Evolutionary conservation across 2,113 vertebrate genomes (phyloP).

Genomic region (Sander vitreus): DNA sequence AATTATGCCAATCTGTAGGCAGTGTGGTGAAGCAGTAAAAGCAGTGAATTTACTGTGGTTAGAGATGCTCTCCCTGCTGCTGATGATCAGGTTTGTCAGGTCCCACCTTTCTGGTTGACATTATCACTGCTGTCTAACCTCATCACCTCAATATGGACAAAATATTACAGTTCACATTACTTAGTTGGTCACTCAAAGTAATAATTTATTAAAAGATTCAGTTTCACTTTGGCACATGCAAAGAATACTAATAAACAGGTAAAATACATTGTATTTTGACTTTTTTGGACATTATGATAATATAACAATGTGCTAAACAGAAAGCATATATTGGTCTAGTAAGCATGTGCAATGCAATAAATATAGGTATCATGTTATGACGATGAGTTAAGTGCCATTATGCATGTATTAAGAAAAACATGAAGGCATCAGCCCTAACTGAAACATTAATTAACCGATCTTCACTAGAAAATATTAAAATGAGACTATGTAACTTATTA

Average conservation of each 20-base stretch:
- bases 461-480: neutral
- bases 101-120: conserved; percentile 4
- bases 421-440: neutral
- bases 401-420: neutral
- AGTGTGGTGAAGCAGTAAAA: neutral
- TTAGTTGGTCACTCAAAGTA: neutral
- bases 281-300: neutral
- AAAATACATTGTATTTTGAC: neutral
- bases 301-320: neutral
- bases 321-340: neutral
- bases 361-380: neutral
- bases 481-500: neutral
- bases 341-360: neutral
- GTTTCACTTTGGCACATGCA: neutral
- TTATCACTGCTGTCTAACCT: conserved; percentile 11
- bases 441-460: neutral
- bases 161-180: neutral
- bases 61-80: neutral
- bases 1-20: neutral
- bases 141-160: conserved; percentile 8
- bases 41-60: neutral
- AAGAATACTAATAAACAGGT: neutral
- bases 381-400: neutral
- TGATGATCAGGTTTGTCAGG: conserved; percentile 9
- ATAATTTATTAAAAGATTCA: neutral